Percentiles rank a stretch among this genome's conserved stretches.
phyloP scores from a whole-genome alignment of 2,113 vertebrate species.

The Aspidoscelis tigris region DNA sequence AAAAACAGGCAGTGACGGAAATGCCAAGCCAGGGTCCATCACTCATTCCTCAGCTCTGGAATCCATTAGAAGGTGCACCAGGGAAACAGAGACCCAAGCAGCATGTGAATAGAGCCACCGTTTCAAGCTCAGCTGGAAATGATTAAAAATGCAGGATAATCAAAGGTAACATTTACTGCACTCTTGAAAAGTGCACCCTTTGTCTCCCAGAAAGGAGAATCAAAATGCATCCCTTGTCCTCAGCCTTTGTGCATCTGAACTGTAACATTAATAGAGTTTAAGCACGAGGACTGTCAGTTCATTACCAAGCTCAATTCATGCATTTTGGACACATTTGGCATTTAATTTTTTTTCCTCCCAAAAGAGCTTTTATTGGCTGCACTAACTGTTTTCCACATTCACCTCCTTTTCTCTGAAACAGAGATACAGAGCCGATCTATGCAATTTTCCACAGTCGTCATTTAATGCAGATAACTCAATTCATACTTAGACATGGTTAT shows the following conservation, averaged over 20 bases:
- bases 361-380: conserved; percentile 61
- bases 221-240: neutral
- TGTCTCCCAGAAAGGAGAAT: neutral
- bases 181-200: conserved; percentile 10
- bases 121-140: conserved; percentile 20
- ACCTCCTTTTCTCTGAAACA: conserved; percentile 28
- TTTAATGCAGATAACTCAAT: conserved; percentile 17
- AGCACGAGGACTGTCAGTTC: conserved; percentile 31
- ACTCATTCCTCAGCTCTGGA: conserved; percentile 52
- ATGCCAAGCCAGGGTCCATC: conserved; percentile 38
- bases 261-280: conserved; percentile 41
- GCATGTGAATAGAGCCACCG: conserved; percentile 39
- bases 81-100: conserved; percentile 44
- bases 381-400: conserved; percentile 48
- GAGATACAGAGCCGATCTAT: conserved; percentile 26
- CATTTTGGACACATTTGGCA: conserved; percentile 48
- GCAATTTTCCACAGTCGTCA: conserved; percentile 8
- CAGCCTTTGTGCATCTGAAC: conserved; percentile 25
- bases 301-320: conserved; percentile 52
- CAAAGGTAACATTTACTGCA: neutral
- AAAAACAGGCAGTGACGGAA: neutral
- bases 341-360: conserved; percentile 43
- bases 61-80: conserved; percentile 53
- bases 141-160: conserved; percentile 27
- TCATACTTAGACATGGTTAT: neutral